A percentile compares a stretch with the other conserved stretches of the same genome.
phyloP scores from a whole-genome alignment of 2,888 invertebrate genomes.

The Helicoverpa assulta region DNA sequence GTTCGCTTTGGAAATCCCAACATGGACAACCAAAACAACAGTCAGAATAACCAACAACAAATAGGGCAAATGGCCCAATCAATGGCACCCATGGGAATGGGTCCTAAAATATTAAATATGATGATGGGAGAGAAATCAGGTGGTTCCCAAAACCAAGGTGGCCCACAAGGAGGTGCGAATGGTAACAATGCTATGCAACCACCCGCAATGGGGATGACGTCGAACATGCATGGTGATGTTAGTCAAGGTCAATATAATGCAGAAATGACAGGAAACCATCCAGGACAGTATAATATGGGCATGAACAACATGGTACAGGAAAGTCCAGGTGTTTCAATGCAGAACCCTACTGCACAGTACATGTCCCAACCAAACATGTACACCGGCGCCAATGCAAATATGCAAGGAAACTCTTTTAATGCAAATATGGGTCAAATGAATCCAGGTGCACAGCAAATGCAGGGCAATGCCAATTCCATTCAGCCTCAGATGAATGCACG shows the following conservation, averaged over 20 bases:
- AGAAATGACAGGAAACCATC: constrained; percentile 32
- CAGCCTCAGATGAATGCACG: constrained; percentile 47
- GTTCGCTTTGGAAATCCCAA: constrained; percentile 52
- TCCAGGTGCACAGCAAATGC: constrained; percentile 60
- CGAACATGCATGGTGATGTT: constrained; percentile 19
- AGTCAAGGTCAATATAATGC: constrained; percentile 44
- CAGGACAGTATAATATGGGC: constrained; percentile 37
- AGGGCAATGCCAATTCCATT: constrained; percentile 23
- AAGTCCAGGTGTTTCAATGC: constrained; percentile 49
- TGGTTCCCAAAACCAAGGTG: constrained; percentile 37
- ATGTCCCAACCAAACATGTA: constrained; percentile 63
- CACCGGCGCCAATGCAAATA: constrained; percentile 49
- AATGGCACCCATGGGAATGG: constrained; percentile 71
- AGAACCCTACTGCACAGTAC: constrained; percentile 61
- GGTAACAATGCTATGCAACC: constrained; percentile 68
- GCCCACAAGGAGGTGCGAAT: constrained; percentile 49
- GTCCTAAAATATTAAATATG: constrained; percentile 80
- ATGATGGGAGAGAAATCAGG: constrained; percentile 65
- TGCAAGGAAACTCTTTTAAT: constrained; percentile 51
- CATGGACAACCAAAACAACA: constrained; percentile 33
- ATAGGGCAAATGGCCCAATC: constrained; percentile 27
- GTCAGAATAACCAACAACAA: constrained; percentile 27
- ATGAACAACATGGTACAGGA: constrained; percentile 50
- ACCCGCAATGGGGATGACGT: constrained; percentile 48
- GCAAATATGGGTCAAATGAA: constrained; percentile 62